phyloP scores from a whole-genome alignment of 2,113 vertebrate genomes.

The Gallinago paraguaiae region DNA sequence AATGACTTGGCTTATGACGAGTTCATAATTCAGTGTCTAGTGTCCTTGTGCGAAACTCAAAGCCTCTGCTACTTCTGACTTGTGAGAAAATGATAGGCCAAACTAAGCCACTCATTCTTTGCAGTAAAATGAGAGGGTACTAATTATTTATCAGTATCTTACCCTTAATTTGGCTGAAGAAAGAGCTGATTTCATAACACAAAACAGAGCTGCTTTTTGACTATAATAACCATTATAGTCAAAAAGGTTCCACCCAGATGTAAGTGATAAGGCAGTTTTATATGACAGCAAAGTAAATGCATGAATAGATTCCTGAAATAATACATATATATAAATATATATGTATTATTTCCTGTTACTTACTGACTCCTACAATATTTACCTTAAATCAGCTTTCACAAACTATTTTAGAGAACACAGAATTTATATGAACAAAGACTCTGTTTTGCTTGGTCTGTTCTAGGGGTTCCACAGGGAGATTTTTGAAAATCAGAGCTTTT shows the following conservation, averaged over 20 bases:
- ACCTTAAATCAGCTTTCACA: background rate
- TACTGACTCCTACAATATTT: background rate
- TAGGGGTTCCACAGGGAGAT: background rate
- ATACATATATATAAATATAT: background rate
- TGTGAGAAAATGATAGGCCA: slow-evolving; percentile 46
- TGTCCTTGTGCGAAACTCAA: slow-evolving; percentile 32
- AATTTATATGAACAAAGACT: background rate
- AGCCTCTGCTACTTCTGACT: slow-evolving; percentile 34
- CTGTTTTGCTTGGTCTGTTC: background rate
- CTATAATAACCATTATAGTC: slow-evolving; percentile 1
- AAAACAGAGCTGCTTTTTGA: background rate
- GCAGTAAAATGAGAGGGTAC: slow-evolving; percentile 42
- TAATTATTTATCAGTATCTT: slow-evolving; percentile 47
- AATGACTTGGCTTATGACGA: slow-evolving; percentile 23
- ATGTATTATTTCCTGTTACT: background rate
- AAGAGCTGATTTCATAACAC: slow-evolving; percentile 29
- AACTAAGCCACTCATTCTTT: background rate
- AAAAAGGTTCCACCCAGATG: slow-evolving; percentile 19
- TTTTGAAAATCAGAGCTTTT: background rate
- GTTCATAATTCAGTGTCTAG: slow-evolving; percentile 13
- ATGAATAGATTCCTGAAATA: background rate
- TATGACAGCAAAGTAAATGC: slow-evolving; percentile 22
- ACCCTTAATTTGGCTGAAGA: slow-evolving; percentile 30
- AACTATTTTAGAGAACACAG: background rate
- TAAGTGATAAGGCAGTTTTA: slow-evolving; percentile 18